These are phyloP conservation scores for Halichondria panicea DNA, from an alignment of 37 sponge, comb jelly and placozoan genomes.

Conservation along the genomic window DNA sequence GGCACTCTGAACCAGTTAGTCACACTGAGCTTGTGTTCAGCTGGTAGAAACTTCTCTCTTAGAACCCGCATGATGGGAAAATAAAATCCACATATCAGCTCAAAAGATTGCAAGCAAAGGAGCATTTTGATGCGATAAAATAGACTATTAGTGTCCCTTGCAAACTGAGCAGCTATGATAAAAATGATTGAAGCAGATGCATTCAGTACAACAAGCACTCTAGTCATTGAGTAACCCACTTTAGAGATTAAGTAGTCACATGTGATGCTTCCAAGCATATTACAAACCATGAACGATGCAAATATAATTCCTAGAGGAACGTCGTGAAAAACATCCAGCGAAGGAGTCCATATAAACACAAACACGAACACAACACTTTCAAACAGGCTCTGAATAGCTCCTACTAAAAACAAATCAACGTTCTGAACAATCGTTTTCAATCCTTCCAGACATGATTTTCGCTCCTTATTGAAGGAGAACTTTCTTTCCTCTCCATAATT, in stretches of 20 bases:
- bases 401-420: slow-evolving; percentile 61
- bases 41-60: slow-evolving; percentile 58
- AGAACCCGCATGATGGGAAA: slow-evolving; percentile 72
- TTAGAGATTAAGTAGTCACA: slow-evolving; percentile 59
- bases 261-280: slow-evolving; percentile 58
- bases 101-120: slow-evolving; percentile 60
- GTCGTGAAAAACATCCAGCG: slow-evolving; percentile 53
- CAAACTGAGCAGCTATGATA: slow-evolving; percentile 30
- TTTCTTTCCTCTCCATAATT: slow-evolving; percentile 52
- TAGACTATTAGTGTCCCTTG: not conserved
- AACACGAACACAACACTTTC: slow-evolving; percentile 77
- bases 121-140: slow-evolving; percentile 56
- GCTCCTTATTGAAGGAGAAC: no score
- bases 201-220: slow-evolving; percentile 22
- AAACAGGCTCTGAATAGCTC: slow-evolving; percentile 70
- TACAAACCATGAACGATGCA: slow-evolving; percentile 83
- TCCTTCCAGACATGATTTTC: slow-evolving; percentile 38
- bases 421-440: slow-evolving; percentile 44
- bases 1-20: slow-evolving; percentile 81
- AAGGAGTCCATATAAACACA: slow-evolving; percentile 81
- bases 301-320: slow-evolving; percentile 75
- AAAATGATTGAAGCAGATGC: slow-evolving; percentile 15
- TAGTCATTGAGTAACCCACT: slow-evolving; percentile 25
- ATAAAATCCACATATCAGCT: slow-evolving; percentile 78
- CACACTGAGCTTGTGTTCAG: slow-evolving; percentile 60